Conservation (phyloP, 2,888 invertebrate species). For the Lumbricus terrestris region DNA sequence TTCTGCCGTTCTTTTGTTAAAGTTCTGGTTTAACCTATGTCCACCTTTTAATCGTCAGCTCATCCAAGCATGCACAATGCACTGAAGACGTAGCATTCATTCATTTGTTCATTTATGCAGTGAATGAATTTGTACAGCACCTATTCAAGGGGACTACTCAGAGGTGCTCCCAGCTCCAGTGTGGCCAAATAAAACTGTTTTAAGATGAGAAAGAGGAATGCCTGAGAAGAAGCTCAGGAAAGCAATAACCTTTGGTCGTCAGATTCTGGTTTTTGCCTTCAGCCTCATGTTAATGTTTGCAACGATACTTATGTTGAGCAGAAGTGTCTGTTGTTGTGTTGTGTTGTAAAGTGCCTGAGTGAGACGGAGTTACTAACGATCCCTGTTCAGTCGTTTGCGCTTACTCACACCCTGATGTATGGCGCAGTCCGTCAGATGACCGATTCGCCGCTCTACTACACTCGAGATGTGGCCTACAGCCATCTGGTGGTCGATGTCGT, state of each 20-base stretch:
- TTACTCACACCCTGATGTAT: not conserved
- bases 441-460: not conserved
- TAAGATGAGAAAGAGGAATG: no score
- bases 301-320: not conserved
- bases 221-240: no score
- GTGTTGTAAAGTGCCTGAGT: not conserved
- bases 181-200: no score
- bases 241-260: not conserved
- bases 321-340: not conserved
- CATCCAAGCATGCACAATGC: not conserved
- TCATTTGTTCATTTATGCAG: no score
- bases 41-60: not conserved
- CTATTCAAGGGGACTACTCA: no score
- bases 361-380: not conserved
- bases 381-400: constrained; percentile 4
- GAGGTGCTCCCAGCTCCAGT: no score
- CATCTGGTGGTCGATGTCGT: not conserved
- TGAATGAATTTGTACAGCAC: no score
- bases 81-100: not conserved
- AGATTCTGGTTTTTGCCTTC: not conserved
- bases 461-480: not conserved
- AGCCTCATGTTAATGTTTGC: not conserved
- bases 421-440: not conserved
- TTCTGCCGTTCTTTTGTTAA: not conserved
- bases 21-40: not conserved